These are phyloP conservation scores for Bucorvus abyssinicus DNA, from an alignment of 2,797 vertebrate genomes.

Conservation along the genomic window DNA sequence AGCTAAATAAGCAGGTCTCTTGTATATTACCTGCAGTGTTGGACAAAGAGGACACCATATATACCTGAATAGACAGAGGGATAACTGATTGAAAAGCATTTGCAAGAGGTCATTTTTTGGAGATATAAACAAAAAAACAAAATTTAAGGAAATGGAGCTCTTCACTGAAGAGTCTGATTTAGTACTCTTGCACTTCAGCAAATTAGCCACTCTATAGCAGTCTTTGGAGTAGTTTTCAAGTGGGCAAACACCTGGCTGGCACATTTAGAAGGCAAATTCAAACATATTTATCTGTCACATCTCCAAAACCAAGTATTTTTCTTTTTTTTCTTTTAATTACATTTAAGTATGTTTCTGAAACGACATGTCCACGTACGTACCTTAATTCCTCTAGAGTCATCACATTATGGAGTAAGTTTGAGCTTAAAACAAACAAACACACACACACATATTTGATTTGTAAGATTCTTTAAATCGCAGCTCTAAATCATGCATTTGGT, in stretches of 20 bases:
- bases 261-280: background rate
- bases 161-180: background rate
- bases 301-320: background rate
- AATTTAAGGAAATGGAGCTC: background rate
- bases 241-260: constrained; percentile 17
- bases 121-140: constrained; percentile 13
- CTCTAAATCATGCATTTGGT: background rate
- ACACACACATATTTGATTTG: background rate
- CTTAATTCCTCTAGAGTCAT: background rate
- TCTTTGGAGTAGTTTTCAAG: constrained; percentile 17
- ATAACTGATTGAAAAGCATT: background rate
- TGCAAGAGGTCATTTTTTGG: background rate
- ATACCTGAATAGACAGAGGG: background rate
- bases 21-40: background rate
- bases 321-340: background rate
- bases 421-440: background rate
- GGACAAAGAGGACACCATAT: background rate
- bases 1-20: background rate
- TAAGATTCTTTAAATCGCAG: background rate
- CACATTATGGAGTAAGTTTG: background rate
- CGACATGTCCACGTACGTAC: background rate
- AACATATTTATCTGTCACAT: background rate
- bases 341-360: background rate
- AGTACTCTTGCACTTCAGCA: background rate
- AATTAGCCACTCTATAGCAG: background rate